Conservation (phyloP, 2,888 invertebrate species). For the Hirudinaria manillensis region DNA sequence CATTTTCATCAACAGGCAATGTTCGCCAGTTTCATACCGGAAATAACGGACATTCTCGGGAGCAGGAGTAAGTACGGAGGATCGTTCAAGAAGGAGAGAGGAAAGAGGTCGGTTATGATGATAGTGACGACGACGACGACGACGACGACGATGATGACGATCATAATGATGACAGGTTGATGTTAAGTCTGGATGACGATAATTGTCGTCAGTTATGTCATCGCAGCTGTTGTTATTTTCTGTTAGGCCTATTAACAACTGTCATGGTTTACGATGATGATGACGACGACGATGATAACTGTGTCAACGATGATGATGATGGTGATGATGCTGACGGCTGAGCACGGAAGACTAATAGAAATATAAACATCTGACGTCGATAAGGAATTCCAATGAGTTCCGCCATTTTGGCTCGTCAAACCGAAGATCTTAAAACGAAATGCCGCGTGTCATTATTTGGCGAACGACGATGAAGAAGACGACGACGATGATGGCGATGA, state of each 20-base stretch:
- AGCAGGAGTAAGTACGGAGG: conserved; percentile 99
- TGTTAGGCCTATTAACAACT: too few species aligned
- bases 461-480: background rate
- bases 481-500: background rate
- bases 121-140: conserved; percentile 11
- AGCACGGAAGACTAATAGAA: too few species aligned
- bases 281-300: background rate
- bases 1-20: conserved; percentile 69
- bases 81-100: conserved; percentile 98
- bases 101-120: conserved; percentile 72
- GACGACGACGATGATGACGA: conserved; percentile 8
- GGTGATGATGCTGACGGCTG: background rate
- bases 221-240: too few species aligned
- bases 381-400: too few species aligned
- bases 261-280: background rate
- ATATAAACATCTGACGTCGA: too few species aligned
- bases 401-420: too few species aligned
- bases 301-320: background rate
- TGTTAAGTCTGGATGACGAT: background rate
- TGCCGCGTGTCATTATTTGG: too few species aligned
- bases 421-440: too few species aligned
- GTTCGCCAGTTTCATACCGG: conserved; percentile 99
- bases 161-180: background rate
- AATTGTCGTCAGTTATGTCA: too few species aligned
- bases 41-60: conserved; percentile 98